These are phyloP conservation scores for Alfaro cultratus DNA, from an alignment of 2,797 vertebrate species.

Conservation along the genomic window DNA sequence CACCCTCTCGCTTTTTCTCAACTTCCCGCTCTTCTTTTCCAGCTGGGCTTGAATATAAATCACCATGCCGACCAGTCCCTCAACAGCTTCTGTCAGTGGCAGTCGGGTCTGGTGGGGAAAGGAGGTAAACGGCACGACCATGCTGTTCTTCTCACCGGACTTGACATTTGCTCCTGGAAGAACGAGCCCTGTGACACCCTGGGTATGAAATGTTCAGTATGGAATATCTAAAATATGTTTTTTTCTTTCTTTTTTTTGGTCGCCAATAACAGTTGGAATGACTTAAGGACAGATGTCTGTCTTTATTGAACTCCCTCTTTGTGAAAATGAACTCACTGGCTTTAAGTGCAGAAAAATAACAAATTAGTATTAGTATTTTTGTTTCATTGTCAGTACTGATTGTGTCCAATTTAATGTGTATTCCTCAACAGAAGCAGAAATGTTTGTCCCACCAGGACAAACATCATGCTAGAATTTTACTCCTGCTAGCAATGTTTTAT, in stretches of 20 bases:
- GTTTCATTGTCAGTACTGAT: background rate
- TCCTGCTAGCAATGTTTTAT: background rate
- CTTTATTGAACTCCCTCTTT: background rate
- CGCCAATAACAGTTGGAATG: background rate
- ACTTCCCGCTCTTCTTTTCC: constrained; percentile 9
- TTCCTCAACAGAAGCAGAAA: background rate
- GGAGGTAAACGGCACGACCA: constrained; percentile 95
- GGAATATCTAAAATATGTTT: background rate
- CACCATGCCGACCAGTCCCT: constrained; percentile 97
- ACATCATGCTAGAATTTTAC: background rate
- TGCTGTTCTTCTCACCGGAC: constrained; percentile 93
- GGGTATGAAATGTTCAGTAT: constrained; percentile 75
- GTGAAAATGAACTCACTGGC: background rate
- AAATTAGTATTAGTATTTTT: background rate
- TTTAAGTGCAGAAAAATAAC: background rate
- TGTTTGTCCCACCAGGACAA: background rate
- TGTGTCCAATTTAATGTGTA: background rate
- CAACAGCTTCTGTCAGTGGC: constrained; percentile 99
- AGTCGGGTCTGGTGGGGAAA: constrained; percentile 91
- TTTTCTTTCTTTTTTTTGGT: background rate
- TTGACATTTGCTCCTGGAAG: constrained; percentile 99
- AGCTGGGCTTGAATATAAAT: constrained; percentile 92
- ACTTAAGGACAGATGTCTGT: background rate
- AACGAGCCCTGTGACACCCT: constrained; percentile 97
- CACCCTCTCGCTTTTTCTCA: constrained; percentile 1